Conservation (phyloP, 1,140 invertebrate genomes). For the Matsumurasca onukii region DNA sequence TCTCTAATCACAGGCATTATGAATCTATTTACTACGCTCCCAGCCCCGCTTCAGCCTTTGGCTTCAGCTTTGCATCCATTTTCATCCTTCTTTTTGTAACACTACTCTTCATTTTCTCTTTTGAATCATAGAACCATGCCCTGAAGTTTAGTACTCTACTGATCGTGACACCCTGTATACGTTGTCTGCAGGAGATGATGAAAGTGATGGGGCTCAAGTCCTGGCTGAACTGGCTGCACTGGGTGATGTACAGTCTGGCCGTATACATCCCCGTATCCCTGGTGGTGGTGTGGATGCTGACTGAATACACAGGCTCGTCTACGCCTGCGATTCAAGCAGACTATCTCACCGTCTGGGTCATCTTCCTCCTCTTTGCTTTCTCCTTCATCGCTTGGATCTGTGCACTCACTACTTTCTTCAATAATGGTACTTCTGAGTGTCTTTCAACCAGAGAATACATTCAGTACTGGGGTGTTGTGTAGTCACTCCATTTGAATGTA, state of each 20-base stretch:
- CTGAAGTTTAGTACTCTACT: no score
- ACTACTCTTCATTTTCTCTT: no score
- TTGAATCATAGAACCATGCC: no score
- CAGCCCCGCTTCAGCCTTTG: no score
- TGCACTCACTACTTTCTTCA: slow-evolving; percentile 11
- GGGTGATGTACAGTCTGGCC: neutral
- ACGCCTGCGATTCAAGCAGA: neutral
- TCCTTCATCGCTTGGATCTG: neutral
- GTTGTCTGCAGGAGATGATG: slow-evolving; percentile 8
- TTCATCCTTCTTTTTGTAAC: no score
- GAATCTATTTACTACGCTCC: no score
- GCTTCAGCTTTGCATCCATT: no score
- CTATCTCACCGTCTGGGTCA: neutral
- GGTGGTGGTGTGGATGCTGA: neutral
- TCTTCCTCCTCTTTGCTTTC: neutral
- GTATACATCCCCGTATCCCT: slow-evolving; percentile 14
- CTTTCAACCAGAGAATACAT: neutral
- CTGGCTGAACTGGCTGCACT: neutral
- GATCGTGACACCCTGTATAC: no score
- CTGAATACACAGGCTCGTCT: neutral
- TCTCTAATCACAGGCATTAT: no score
- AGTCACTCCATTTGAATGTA: neutral
- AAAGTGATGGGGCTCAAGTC: slow-evolving; percentile 8
- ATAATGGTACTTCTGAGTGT: slow-evolving; percentile 5
- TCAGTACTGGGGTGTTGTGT: neutral